Evolutionary conservation across 2,797 vertebrate genomes (phyloP).

Genomic region (Morus bassanus): DNA sequence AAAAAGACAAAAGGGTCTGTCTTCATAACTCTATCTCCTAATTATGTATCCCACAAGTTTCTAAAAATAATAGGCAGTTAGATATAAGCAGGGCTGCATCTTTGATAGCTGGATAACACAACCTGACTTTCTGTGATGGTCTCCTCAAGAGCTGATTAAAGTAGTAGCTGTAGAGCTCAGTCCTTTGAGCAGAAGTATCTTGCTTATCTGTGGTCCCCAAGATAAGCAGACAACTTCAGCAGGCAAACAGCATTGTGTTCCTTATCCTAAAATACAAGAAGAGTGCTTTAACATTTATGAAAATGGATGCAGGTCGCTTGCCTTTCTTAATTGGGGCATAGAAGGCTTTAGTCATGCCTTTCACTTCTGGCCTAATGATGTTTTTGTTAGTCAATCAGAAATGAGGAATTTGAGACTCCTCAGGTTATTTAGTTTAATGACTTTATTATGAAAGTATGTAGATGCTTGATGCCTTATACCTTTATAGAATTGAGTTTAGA

Average conservation of each 20-base stretch:
- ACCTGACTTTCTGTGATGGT: not conserved
- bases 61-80: not conserved
- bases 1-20: not conserved
- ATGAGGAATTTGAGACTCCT: not conserved
- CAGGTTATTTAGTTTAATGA: not conserved
- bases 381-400: not conserved
- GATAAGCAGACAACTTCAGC: not conserved
- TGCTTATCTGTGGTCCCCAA: not conserved
- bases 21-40: not conserved
- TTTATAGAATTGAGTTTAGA: not conserved
- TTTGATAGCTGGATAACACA: not conserved
- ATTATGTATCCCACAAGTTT: not conserved
- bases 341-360: not conserved
- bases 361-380: not conserved
- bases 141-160: not conserved
- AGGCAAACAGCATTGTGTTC: not conserved
- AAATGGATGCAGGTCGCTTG: rapidly evolving
- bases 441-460: not conserved
- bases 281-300: not conserved
- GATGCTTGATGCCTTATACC: not conserved
- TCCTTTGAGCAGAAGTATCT: not conserved
- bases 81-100: not conserved
- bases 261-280: not conserved
- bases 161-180: not conserved
- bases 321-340: not conserved